Base-by-base conservation (phyloP, 2,797 vertebrate species). In the Pseudochaenichthys georgianus region DNA sequence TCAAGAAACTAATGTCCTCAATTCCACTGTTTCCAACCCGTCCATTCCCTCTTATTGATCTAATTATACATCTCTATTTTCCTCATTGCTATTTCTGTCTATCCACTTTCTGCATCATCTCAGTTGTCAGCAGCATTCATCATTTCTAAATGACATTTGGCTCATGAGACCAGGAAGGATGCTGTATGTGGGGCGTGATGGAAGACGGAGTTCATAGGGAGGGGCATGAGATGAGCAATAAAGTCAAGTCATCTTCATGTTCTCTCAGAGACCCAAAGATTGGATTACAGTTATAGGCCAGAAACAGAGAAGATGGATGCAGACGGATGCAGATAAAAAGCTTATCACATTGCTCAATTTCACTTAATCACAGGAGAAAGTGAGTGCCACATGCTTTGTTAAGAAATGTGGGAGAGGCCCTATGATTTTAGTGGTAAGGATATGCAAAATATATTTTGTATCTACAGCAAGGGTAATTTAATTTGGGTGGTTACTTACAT, bases 91-190 rank as follows among this genome's bases (percentile, higher is more conserved):
- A n/a, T 79, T 69, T 64, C 73, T 41, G 51, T 64, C 42, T 28
- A 12, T 80, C 70, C 59, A 13, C 64, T 64, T 43, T 50, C 73
- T 75, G 53, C 63, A 21, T 77, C 77, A 17, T 71, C 65, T 50
- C 15, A 19, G 52, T 71, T 75, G 59, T 85, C 85, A 73, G 82
- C 74, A 73, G 60, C 74, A 66, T 76, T 82, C 59, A 58, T 84
- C 61, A 81, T 80, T 78, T 84, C 65, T 73, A 89, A 92, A 91
- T 90, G 75, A 72, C 82, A 81, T 90, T 38, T 81, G 83, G 82
- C 72, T 81, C 60, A 68, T 17, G 19, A 69, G 81, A 69, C 71
- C 84, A 73, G 85, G 76, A 87, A 80, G 87, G 74, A 88, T 48
- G 86, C 82, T 64, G 54, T 13, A 13, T 77, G 64, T n/a, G 54